Percentiles rank a stretch among this genome's conserved stretches.
Evolutionary conservation across 2,797 vertebrate species (phyloP).

Genomic region (Coregonus ussuriensis): DNA sequence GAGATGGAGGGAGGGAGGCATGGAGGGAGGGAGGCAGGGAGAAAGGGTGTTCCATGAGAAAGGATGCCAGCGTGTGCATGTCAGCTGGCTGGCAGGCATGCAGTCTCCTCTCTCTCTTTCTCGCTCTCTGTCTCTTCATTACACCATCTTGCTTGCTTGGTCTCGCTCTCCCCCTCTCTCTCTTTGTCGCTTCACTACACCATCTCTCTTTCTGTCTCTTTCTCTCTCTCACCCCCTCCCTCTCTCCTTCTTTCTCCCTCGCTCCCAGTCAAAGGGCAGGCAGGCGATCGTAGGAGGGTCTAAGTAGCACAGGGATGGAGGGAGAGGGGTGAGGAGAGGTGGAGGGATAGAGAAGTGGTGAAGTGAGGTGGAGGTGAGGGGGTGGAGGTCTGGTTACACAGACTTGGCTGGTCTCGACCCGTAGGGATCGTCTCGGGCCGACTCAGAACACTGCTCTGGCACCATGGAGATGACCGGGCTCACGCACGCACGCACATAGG

Average conservation of each 20-base stretch:
- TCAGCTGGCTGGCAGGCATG: conserved; percentile 51
- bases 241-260: conserved; percentile 3
- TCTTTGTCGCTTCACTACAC: not conserved
- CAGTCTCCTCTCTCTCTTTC: not conserved
- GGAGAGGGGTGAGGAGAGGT: conserved; percentile 7
- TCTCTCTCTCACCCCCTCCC: not conserved
- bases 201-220: conserved; percentile 1
- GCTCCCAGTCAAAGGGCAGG: not conserved
- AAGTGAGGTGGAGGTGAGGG: not conserved
- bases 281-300: not conserved
- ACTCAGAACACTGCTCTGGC: conserved; percentile 42
- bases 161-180: too few relatives aligned
- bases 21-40: conserved; percentile 17
- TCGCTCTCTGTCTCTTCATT: not conserved
- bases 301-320: conserved; percentile 2
- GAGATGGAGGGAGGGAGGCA: conserved; percentile 8
- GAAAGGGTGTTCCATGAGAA: conserved; percentile 54
- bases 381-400: conserved; percentile 54
- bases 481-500: conserved; percentile 12
- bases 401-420: conserved; percentile 35
- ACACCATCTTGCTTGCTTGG: not conserved
- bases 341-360: not conserved
- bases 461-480: conserved; percentile 40
- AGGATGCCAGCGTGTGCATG: conserved; percentile 57
- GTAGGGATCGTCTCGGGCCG: conserved; percentile 39